A percentile compares a stretch with the other conserved stretches of the same genome.
Evolutionary conservation across 1,140 invertebrate species (phyloP).

Genomic region (Cherax quadricarinatus): DNA sequence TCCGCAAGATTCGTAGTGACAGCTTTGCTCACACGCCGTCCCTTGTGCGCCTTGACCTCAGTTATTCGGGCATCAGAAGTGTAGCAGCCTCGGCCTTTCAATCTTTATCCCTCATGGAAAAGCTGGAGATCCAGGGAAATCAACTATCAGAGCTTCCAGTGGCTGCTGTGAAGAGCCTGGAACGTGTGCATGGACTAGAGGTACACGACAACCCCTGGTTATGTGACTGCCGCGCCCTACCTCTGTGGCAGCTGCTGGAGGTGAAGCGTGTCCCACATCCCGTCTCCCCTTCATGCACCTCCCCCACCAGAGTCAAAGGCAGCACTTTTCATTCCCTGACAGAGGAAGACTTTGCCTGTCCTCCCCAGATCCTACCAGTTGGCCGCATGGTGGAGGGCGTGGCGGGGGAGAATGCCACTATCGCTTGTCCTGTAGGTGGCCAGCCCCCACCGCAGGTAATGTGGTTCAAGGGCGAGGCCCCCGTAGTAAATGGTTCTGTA

Average conservation of each 20-base stretch:
- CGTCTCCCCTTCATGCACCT: slow-evolving; percentile 85
- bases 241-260: slow-evolving; percentile 68
- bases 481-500: slow-evolving; percentile 66
- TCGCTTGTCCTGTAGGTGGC: slow-evolving; percentile 87
- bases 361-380: slow-evolving; percentile 86
- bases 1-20: slow-evolving; percentile 85
- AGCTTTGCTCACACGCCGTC: slow-evolving; percentile 86
- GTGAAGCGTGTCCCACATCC: slow-evolving; percentile 80
- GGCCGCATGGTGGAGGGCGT: slow-evolving; percentile 86
- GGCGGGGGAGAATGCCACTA: slow-evolving; percentile 89
- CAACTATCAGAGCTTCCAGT: slow-evolving; percentile 72
- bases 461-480: slow-evolving; percentile 82
- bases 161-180: slow-evolving; percentile 74
- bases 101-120: slow-evolving; percentile 66
- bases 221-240: slow-evolving; percentile 76
- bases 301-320: slow-evolving; percentile 83
- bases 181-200: slow-evolving; percentile 73
- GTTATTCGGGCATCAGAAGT: slow-evolving; percentile 86
- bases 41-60: slow-evolving; percentile 89
- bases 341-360: slow-evolving; percentile 87
- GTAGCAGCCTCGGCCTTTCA: slow-evolving; percentile 87
- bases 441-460: slow-evolving; percentile 87
- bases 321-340: slow-evolving; percentile 84
- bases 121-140: slow-evolving; percentile 69
- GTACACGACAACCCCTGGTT: slow-evolving; percentile 76